phyloP scores from a whole-genome alignment of 2,113 vertebrate genomes.

The Prinia subflava region DNA sequence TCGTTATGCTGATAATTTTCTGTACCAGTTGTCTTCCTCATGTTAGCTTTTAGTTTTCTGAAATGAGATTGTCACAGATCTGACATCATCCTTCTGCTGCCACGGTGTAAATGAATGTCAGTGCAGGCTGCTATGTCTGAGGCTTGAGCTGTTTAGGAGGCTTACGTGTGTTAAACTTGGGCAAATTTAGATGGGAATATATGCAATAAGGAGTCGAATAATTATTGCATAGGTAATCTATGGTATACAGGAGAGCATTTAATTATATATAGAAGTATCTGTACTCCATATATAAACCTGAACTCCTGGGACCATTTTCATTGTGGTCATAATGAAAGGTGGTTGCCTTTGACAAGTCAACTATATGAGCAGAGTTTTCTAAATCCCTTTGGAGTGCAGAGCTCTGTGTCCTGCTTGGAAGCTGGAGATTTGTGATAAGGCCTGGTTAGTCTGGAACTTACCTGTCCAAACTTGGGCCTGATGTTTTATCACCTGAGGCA shows the following conservation, averaged over 20 bases:
- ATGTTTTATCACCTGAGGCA: background rate
- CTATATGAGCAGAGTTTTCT: background rate
- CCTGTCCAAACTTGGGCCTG: background rate
- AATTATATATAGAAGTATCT: background rate
- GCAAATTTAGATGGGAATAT: background rate
- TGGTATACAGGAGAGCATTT: background rate
- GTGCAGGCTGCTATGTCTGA: background rate
- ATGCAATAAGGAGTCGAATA: background rate
- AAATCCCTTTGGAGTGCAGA: background rate
- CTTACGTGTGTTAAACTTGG: background rate
- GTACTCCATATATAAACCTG: rapidly evolving
- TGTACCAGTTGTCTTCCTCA: background rate
- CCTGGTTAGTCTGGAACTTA: background rate
- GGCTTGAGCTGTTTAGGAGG: background rate
- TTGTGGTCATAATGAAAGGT: background rate
- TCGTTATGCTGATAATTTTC: background rate
- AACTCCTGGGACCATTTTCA: background rate
- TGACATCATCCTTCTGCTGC: background rate
- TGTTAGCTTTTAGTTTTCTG: background rate
- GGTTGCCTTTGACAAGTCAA: background rate
- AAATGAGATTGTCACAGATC: background rate
- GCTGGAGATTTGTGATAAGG: background rate
- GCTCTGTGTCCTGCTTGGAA: background rate
- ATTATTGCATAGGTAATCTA: background rate
- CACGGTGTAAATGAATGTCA: background rate